Base-by-base conservation (phyloP, 2,888 invertebrate species). In the Hedychridium roseum region DNA sequence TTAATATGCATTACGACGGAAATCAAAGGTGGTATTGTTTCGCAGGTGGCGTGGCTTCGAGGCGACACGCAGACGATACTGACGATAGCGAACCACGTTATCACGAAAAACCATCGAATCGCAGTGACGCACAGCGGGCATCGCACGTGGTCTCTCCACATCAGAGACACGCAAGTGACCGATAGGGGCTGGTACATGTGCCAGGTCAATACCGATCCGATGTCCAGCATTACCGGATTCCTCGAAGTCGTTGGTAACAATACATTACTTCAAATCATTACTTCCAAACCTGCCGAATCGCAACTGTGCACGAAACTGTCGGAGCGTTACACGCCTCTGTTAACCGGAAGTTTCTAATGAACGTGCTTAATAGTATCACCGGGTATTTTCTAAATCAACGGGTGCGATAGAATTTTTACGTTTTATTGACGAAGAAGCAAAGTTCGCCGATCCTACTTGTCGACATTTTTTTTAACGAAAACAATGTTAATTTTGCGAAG, bases 51-150 rank as follows among this genome's bases (percentile, higher is more conserved):
- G 50, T 82, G 82, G 82, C 72, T 82, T 2, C 76, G 81, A 43
- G 80, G 82, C 36, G 82, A 82, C 65, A 81, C 80, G 40, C 81
- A 82, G 66, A 82, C 82, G 30, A 80, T 82, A 47, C 71, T 82
- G 55, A 81, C 82, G 45, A 82, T 82, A 60, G 81, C 81, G 43
- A 78, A 64, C 59, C 80, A 82, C 62, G 80, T 82, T 52, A 81
- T 82, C 64, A 82, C 82, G 46, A 78, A 82, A 64, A 81, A 81
- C 72, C 80, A 82, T 67, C 76, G 82, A 50, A 81, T 82, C 54
- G 73, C 74, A n/a, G 73, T 82, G 56, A 77, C 77, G 38, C 80
- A 80, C 60, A 79, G 77, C 50, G 80, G 79, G 46, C 79, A 80
- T 57, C 80, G 80, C 50, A 78, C 79, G 34, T 82, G 81, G 81